Conservation (phyloP, 2,888 invertebrate genomes). For the Apodemia mormo region DNA sequence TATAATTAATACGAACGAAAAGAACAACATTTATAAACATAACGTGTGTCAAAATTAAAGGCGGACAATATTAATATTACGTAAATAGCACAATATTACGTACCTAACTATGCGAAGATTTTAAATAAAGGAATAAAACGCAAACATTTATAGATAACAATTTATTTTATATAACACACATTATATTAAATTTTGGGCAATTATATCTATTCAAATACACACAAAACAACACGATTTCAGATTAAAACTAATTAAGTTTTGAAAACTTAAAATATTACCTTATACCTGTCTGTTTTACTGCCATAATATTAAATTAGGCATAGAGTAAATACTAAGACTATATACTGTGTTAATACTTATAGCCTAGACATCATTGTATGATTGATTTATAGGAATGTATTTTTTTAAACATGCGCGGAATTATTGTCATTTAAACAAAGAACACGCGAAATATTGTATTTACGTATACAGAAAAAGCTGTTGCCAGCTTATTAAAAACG, state of each 20-base stretch:
- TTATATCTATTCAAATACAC: neutral
- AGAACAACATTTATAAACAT: no score
- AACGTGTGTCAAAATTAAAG: no score
- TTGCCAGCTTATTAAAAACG: no score
- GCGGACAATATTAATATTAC: no score
- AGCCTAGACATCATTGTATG: constrained; percentile 1
- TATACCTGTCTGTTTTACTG: constrained; percentile 10
- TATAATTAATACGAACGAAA: no score
- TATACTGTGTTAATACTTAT: constrained; percentile 10
- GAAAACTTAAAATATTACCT: neutral
- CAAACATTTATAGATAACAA: neutral
- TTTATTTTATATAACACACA: constrained; percentile 6
- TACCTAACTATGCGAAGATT: no score
- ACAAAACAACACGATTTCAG: neutral
- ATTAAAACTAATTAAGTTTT: constrained; percentile 12
- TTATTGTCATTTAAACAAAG: no score
- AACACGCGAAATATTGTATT: no score
- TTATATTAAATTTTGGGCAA: neutral
- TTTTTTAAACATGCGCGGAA: neutral
- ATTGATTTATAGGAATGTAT: neutral
- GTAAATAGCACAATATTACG: no score
- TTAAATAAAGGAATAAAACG: neutral
- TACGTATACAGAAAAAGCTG: no score
- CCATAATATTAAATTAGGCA: neutral
- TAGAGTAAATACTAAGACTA: neutral